Evolutionary conservation across 2,888 invertebrate species (phyloP).

Genomic region (Sabellastarte sp.): DNA sequence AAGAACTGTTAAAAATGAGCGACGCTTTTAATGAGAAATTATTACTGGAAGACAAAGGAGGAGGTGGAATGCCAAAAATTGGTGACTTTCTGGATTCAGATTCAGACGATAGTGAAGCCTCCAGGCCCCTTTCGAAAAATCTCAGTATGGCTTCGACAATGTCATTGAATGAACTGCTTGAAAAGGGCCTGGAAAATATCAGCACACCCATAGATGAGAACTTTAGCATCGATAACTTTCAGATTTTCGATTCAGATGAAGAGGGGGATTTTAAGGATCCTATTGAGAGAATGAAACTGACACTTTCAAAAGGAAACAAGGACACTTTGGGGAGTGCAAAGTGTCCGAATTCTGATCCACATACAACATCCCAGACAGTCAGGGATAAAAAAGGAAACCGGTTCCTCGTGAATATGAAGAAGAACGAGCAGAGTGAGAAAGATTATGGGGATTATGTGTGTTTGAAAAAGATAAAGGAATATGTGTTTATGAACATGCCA

Average conservation of each 20-base stretch:
- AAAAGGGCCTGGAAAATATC: conserved; percentile 24
- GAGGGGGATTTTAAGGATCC: not conserved
- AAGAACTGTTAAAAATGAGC: conserved; percentile 19
- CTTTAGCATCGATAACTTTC: not conserved
- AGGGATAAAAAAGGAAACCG: not conserved
- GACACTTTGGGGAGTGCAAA: not conserved
- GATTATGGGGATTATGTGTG: not conserved
- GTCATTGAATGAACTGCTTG: conserved; percentile 51
- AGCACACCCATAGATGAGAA: conserved; percentile 6
- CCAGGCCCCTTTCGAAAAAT: conserved; percentile 35
- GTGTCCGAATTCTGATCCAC: not conserved
- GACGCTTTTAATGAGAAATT: conserved; percentile 21
- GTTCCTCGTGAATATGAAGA: not conserved
- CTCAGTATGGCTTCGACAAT: conserved; percentile 47
- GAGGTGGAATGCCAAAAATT: not conserved
- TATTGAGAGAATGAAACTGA: not conserved
- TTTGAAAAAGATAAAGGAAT: not conserved
- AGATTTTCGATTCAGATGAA: conserved; percentile 2
- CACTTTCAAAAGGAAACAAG: too few species aligned
- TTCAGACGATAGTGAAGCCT: not conserved
- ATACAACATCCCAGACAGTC: not conserved
- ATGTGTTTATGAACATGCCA: not conserved
- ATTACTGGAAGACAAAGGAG: not conserved
- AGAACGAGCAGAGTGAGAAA: not conserved
- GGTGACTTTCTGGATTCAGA: conserved; percentile 10